Evolutionary conservation across 2,888 invertebrate genomes (phyloP).

Genomic region (Chalcosyrphus nemorum): DNA sequence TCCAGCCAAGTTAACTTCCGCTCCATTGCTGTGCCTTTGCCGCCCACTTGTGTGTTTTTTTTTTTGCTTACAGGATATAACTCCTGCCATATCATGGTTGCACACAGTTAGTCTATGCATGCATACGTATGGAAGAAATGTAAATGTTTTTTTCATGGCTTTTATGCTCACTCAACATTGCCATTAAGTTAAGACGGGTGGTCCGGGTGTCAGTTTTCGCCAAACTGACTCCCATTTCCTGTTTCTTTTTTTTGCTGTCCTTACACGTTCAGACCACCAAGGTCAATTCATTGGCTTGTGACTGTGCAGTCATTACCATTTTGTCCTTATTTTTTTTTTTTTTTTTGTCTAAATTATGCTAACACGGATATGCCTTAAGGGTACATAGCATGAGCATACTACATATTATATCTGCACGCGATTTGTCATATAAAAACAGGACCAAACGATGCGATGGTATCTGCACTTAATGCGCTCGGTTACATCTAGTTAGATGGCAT

Average conservation of each 20-base stretch:
- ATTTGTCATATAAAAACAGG: slow-evolving; percentile 30
- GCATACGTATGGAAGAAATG: neutral
- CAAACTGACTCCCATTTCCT: slow-evolving; percentile 28
- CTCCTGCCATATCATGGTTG: slow-evolving; percentile 1
- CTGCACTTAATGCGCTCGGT: slow-evolving; percentile 31
- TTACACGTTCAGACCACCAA: slow-evolving; percentile 15
- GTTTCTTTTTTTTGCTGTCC: slow-evolving; percentile 7
- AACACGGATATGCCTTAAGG: slow-evolving; percentile 16
- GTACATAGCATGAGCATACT: neutral
- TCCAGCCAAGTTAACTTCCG: slow-evolving; percentile 38
- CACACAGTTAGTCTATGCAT: neutral
- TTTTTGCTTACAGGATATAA: slow-evolving; percentile 29
- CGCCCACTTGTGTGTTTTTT: slow-evolving; percentile 9
- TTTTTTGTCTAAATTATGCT: neutral
- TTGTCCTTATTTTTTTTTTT: neutral
- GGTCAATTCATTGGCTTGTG: neutral
- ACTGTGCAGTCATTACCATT: slow-evolving; percentile 3
- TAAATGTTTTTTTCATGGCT: slow-evolving; percentile 38
- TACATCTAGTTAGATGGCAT: neutral
- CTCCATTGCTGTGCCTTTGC: slow-evolving; percentile 10
- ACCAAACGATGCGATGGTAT: slow-evolving; percentile 23
- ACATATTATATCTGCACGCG: slow-evolving; percentile 2
- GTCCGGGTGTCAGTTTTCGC: slow-evolving; percentile 37
- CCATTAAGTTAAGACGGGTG: slow-evolving; percentile 45
- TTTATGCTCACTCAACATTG: slow-evolving; percentile 45